A percentile compares a stretch with the other conserved stretches of the same genome.
Evolutionary conservation across 2,888 invertebrate genomes (phyloP).

Genomic region (Plusia festucae): DNA sequence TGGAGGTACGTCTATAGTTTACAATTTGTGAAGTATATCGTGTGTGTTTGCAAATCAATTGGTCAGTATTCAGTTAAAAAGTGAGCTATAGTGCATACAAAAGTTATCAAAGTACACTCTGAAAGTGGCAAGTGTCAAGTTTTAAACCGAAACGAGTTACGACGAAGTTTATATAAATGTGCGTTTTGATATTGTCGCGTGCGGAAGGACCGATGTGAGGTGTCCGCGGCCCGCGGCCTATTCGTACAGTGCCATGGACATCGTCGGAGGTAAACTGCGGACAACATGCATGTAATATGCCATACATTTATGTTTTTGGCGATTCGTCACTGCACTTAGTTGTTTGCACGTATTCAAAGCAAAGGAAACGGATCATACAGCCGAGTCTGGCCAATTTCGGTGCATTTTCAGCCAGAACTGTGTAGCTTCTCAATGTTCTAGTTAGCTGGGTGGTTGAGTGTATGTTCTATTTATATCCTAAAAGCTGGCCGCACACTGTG

Average conservation of each 20-base stretch:
- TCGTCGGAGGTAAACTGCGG: constrained; percentile 85
- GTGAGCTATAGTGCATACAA: constrained; percentile 80
- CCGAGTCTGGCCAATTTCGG: constrained; percentile 60
- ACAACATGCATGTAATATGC: constrained; percentile 79
- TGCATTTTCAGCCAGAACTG: constrained; percentile 63
- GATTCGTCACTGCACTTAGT: constrained; percentile 74
- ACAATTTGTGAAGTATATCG: constrained; percentile 78
- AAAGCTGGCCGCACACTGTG: constrained; percentile 71
- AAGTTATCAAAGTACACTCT: constrained; percentile 71
- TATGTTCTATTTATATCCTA: constrained; percentile 82
- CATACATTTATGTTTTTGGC: constrained; percentile 66
- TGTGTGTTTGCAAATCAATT: constrained; percentile 73
- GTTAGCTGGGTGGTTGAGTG: constrained; percentile 76
- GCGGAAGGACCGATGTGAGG: constrained; percentile 80
- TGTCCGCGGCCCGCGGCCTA: constrained; percentile 74
- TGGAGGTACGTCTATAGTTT: constrained; percentile 88
- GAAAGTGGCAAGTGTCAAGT: constrained; percentile 74
- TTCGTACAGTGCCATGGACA: constrained; percentile 83
- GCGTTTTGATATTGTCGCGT: constrained; percentile 76
- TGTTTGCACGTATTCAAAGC: constrained; percentile 70
- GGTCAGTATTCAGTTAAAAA: constrained; percentile 66
- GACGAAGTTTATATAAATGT: constrained; percentile 82
- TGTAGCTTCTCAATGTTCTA: constrained; percentile 66
- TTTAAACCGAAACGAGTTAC: constrained; percentile 71
- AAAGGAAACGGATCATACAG: constrained; percentile 61